Conservation (phyloP, 2,888 invertebrate species). For the Ophioninae sp. region DNA sequence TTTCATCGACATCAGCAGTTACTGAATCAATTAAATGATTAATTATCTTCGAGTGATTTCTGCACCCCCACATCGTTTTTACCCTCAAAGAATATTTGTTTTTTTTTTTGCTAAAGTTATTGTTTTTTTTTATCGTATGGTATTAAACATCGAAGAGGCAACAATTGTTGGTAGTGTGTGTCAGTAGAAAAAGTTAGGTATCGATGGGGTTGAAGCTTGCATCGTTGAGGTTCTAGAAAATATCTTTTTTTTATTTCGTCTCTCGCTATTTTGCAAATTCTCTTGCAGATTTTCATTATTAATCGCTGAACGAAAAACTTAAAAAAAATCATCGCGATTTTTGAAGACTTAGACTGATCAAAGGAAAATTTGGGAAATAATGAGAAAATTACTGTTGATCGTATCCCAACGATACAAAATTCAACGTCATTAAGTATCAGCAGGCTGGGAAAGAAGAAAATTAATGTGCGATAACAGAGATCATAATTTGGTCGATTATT, state of each 20-base stretch:
- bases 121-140: neutral
- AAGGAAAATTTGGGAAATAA: too few relatives aligned
- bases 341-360: too few relatives aligned
- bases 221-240: too few relatives aligned
- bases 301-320: too few relatives aligned
- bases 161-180: slow-evolving; percentile 1
- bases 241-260: too few relatives aligned
- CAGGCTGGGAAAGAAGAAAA: slow-evolving; percentile 15
- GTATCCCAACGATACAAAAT: too few relatives aligned
- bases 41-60: neutral
- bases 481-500: neutral
- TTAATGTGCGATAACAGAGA: slow-evolving; percentile 1
- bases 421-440: slow-evolving; percentile 21
- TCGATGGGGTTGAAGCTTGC: too few relatives aligned
- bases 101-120: slow-evolving; percentile 2
- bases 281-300: too few relatives aligned
- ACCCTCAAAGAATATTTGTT: neutral
- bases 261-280: too few relatives aligned
- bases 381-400: too few relatives aligned
- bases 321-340: too few relatives aligned
- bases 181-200: slow-evolving; percentile 18
- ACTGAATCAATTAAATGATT: neutral
- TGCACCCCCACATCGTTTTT: neutral
- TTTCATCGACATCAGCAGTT: slow-evolving; percentile 4
- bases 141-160: slow-evolving; percentile 4